Evolutionary conservation across 2,797 vertebrate species (phyloP).

Genomic region (Salmo trutta): DNA sequence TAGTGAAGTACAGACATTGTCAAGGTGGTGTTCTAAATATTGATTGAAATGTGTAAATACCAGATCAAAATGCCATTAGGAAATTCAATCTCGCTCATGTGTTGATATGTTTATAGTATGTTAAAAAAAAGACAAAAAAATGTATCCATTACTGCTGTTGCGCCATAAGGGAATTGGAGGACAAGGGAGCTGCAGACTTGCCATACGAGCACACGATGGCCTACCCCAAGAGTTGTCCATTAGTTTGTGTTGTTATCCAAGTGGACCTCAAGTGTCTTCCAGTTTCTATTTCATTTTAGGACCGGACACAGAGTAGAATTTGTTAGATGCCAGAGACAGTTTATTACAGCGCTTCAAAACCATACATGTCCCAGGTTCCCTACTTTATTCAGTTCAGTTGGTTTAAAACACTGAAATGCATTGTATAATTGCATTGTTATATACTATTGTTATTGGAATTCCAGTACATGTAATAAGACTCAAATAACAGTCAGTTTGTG

Average conservation of each 20-base stretch:
- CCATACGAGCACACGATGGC: slow-evolving; percentile 14
- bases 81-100: slow-evolving; percentile 54
- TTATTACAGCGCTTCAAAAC: slow-evolving; percentile 51
- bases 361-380: slow-evolving; percentile 7
- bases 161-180: slow-evolving; percentile 44
- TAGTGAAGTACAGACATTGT: slow-evolving; percentile 34
- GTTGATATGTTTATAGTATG: slow-evolving; percentile 36
- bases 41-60: slow-evolving; percentile 67
- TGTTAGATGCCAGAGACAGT: slow-evolving; percentile 36
- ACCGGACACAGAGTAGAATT: slow-evolving; percentile 41
- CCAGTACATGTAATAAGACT: slow-evolving; percentile 65
- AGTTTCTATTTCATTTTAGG: slow-evolving; percentile 53
- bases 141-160: slow-evolving; percentile 46
- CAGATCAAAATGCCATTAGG: slow-evolving; percentile 52
- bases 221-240: slow-evolving; percentile 22
- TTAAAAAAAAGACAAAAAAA: slow-evolving; percentile 23
- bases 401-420: slow-evolving; percentile 64
- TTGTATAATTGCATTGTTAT: slow-evolving; percentile 72
- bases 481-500: slow-evolving; percentile 74
- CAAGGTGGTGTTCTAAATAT: slow-evolving; percentile 59
- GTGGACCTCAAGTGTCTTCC: slow-evolving; percentile 66
- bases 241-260: slow-evolving; percentile 40
- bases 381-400: slow-evolving; percentile 44
- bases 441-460: slow-evolving; percentile 64
- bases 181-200: slow-evolving; percentile 24